phyloP scores from a whole-genome alignment of 2,888 invertebrate genomes.

The Trachelus stipa region DNA sequence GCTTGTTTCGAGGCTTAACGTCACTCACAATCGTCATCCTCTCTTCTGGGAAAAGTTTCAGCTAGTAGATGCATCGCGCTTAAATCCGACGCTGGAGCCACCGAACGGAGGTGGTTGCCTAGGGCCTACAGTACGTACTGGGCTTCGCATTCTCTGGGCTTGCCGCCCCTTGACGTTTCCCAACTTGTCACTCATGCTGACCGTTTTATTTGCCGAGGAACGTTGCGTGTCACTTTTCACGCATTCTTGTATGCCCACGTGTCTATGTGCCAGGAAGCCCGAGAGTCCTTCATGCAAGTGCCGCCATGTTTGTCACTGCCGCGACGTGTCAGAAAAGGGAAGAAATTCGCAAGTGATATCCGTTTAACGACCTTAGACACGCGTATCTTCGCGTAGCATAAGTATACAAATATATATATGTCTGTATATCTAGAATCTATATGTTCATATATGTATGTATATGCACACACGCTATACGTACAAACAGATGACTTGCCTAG shows the following conservation, averaged over 20 bases:
- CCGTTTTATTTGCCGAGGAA: neutral
- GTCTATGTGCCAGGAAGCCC: neutral
- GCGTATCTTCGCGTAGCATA: too few relatives aligned
- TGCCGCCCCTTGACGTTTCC: too few relatives aligned
- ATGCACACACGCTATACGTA: neutral
- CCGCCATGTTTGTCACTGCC: neutral
- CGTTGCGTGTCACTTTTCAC: neutral
- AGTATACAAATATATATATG: neutral
- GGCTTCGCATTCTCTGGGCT: neutral
- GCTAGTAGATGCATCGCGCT: neutral
- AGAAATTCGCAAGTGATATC: too few relatives aligned
- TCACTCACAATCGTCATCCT: constrained; percentile 6
- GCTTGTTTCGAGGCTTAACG: constrained; percentile 5
- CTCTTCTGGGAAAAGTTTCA: neutral
- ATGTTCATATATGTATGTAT: neutral
- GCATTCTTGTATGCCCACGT: neutral
- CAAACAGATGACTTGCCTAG: neutral
- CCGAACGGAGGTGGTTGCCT: neutral
- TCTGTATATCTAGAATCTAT: neutral
- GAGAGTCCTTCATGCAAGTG: neutral
- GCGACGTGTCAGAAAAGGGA: neutral
- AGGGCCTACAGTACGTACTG: neutral
- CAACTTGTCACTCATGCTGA: neutral
- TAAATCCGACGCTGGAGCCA: neutral
- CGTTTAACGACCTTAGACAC: too few relatives aligned